Conservation (phyloP, 2,797 vertebrate species). For the Silurus aristotelis region DNA sequence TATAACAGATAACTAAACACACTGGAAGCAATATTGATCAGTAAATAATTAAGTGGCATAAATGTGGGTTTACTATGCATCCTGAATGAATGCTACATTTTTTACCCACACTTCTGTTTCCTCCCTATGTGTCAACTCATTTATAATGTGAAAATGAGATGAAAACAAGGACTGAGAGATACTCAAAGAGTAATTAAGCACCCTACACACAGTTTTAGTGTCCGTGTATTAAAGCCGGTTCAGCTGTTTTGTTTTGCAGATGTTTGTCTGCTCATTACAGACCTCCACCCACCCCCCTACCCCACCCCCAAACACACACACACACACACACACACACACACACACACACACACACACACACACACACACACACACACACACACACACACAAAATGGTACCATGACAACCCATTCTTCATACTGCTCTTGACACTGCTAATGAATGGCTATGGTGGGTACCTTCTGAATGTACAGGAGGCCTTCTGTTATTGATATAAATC, state of each 20-base stretch:
- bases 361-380: too few species aligned
- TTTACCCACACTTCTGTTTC: neutral
- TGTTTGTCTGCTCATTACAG: slow-evolving; percentile 43
- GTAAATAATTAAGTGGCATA: neutral
- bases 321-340: too few species aligned
- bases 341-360: too few species aligned
- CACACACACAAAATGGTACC: slow-evolving; percentile 56
- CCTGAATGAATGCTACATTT: neutral
- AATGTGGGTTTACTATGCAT: neutral
- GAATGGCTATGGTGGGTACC: slow-evolving; percentile 59
- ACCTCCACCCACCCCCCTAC: neutral
- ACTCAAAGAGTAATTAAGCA: neutral
- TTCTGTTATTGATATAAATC: slow-evolving; percentile 63
- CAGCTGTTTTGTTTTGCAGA: slow-evolving; percentile 52
- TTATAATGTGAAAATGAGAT: neutral
- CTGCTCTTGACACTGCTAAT: slow-evolving; percentile 68
- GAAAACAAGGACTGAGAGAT: neutral
- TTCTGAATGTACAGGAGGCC: slow-evolving; percentile 53
- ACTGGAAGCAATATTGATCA: neutral
- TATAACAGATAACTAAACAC: neutral
- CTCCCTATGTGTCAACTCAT: neutral
- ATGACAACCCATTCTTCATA: slow-evolving; percentile 72
- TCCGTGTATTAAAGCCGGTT: neutral
- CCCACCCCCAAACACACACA: too few species aligned
- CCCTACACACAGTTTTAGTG: neutral